Evolutionary conservation across 2,113 vertebrate species (phyloP).

Genomic region (Nesospiza acunhae): DNA sequence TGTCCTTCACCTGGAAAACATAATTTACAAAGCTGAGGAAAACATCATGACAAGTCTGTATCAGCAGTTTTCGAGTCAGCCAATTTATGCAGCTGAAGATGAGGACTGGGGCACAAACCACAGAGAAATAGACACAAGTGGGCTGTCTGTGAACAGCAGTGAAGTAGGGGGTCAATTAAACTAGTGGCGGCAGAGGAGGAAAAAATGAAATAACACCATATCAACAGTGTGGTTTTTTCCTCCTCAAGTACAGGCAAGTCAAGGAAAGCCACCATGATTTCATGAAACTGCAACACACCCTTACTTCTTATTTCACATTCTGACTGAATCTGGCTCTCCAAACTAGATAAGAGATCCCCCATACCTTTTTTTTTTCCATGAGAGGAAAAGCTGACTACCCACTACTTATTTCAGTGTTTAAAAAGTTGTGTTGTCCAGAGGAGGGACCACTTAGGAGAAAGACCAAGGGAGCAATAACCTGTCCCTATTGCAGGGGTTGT

Average conservation of each 20-base stretch:
- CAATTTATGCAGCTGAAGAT: slow-evolving; percentile 45
- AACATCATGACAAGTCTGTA: slow-evolving; percentile 16
- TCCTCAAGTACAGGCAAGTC: not conserved
- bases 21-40: slow-evolving; percentile 53
- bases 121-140: not conserved
- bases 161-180: not conserved
- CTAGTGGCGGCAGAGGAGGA: not conserved
- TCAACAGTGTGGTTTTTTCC: not conserved
- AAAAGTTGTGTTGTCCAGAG: not conserved
- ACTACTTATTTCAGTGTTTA: not conserved
- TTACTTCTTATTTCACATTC: not conserved
- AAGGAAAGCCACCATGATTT: not conserved
- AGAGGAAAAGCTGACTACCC: not conserved
- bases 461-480: not conserved
- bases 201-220: not conserved
- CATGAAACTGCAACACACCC: not conserved
- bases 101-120: slow-evolving; percentile 29
- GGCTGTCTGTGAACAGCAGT: not conserved
- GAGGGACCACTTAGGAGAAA: not conserved
- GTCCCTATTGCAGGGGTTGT: rapidly evolving
- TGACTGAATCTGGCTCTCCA: not conserved
- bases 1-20: slow-evolving; percentile 63
- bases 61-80: slow-evolving; percentile 46
- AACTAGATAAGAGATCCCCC: rapidly evolving
- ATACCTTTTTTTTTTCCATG: not conserved